These are phyloP conservation scores for Enteromius thamalakanensis DNA, from an alignment of 2,797 vertebrate species.

Conservation along the genomic window DNA sequence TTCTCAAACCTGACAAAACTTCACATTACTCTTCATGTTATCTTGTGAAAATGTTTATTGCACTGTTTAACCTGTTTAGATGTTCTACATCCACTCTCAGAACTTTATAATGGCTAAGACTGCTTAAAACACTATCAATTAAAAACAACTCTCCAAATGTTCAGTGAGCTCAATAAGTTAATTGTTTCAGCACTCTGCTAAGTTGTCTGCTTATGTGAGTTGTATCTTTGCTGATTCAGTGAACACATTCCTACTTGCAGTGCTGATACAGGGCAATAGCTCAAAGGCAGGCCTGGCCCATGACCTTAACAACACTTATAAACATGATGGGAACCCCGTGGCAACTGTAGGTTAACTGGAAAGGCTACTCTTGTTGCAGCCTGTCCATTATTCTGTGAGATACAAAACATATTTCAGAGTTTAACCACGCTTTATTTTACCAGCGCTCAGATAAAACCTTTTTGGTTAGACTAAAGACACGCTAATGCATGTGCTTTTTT, in stretches of 20 bases:
- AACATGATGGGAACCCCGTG: constrained; percentile 33
- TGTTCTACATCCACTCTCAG: background rate
- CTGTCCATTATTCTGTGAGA: constrained; percentile 30
- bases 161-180: background rate
- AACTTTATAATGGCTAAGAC: background rate
- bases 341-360: constrained; percentile 35
- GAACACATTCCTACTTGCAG: constrained; percentile 16
- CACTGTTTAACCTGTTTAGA: background rate
- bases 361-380: constrained; percentile 41
- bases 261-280: constrained; percentile 35
- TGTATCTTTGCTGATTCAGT: constrained; percentile 1
- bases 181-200: background rate
- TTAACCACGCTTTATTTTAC: background rate
- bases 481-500: background rate
- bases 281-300: constrained; percentile 45
- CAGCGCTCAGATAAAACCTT: background rate
- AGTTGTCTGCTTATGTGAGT: background rate
- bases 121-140: background rate
- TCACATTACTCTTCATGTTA: background rate
- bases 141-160: background rate
- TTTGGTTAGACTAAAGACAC: background rate
- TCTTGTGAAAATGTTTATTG: background rate
- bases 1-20: background rate
- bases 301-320: constrained; percentile 47
- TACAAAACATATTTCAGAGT: constrained; percentile 13